Base-by-base conservation (phyloP, 35 echinoderm and acorn worm species). In the Amphiura filiformis region DNA sequence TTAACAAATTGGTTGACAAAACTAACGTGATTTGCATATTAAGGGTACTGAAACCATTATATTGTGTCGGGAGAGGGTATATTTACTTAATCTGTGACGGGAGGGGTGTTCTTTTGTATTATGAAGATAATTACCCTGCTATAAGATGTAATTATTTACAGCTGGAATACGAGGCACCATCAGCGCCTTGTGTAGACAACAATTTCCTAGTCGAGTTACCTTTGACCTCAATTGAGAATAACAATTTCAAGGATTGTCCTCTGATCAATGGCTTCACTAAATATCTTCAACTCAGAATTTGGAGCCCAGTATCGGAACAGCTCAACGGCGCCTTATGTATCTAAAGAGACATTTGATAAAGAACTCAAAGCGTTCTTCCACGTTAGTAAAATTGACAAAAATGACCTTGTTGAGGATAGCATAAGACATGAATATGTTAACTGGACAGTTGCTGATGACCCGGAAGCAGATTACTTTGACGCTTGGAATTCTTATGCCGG, bases 381-480 rank as follows among this genome's bases (percentile, higher is more conserved):
- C 4, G 4, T 9, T 47, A 9, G 26, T 70, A 17, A 9, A 26
- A 5, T 42, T 0, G 17, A 17, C 37, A 39, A 81, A 39, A 70
- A 65, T 3, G 64, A 79, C 23, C 81, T 91, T 47, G 18, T 87
- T 17, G 15, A 20, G 32, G 88, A 91, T 17, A 83, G 88, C 14
- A 91, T 91, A 1, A 56, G 80, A 57, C 84, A 90, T 2, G 57
- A 88, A 64, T 97, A 97, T 70, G 35, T 91, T 5, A 88, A 93
- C 56, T 97, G 95, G 95, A 65, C 84, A n/a, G 44, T 38, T 20
- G 80, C 78, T 49, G 95, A 97, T 82, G 64, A 96, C 65, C 39
- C 76, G 20, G 47, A 18, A 20, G 78, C 91, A 17, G 83, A 93
- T 52, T 97, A 88, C 39, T 91, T 88, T 56, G 41, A 84, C 18